Evolutionary conservation across 2,113 vertebrate genomes (phyloP).

Genomic region (Struthio camelus): DNA sequence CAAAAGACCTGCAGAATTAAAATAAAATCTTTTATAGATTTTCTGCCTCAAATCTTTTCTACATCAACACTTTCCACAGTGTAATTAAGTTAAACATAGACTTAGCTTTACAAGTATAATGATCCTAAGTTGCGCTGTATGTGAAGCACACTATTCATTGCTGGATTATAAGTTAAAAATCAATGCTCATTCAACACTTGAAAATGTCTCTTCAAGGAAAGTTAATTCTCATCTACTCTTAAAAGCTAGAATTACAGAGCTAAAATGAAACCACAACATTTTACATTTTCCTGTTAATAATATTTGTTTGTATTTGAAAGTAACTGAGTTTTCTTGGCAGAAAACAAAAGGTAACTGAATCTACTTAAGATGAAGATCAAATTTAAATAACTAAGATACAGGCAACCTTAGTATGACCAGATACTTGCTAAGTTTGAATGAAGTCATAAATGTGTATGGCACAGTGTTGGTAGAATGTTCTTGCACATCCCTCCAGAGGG

Average conservation of each 20-base stretch:
- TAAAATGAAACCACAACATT: neutral
- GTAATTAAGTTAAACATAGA: neutral
- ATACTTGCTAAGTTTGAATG: neutral
- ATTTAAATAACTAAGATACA: neutral
- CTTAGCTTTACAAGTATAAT: neutral
- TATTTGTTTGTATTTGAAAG: neutral
- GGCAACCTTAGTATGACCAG: neutral
- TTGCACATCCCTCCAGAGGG: neutral
- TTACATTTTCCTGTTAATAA: neutral
- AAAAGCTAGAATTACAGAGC: neutral
- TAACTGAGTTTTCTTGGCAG: neutral
- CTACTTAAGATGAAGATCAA: neutral
- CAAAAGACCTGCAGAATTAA: neutral
- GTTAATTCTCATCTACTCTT: neutral
- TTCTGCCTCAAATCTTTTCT: neutral
- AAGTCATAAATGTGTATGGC: neutral
- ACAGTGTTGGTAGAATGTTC: neutral
- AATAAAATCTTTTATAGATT: neutral
- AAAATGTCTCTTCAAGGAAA: neutral
- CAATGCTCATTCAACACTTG: neutral
- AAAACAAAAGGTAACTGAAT: neutral
- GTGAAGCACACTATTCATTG: neutral
- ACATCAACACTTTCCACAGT: neutral
- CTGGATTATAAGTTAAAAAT: neutral
- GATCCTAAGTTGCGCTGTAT: neutral